Base-by-base conservation (phyloP, 2,113 vertebrate species). In the Ptilonorhynchus violaceus region DNA sequence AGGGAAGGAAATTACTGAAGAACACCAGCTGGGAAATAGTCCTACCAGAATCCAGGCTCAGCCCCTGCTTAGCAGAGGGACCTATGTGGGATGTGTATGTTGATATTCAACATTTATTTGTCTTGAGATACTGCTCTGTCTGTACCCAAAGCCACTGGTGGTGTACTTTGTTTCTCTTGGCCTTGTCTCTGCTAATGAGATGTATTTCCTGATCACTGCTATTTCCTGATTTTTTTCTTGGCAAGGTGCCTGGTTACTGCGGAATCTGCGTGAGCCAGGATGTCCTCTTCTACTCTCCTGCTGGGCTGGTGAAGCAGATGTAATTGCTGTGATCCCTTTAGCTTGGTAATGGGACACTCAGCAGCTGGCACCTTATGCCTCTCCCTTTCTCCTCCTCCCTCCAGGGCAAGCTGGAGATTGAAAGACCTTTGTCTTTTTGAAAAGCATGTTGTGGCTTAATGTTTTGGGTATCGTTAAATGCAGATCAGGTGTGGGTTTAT, bases 101-200 rank as follows among this genome's bases (percentile, higher is more conserved):
- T 95, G 83, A 66, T 27, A 69, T 25, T 80, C 39, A 85, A 33
- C 52, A 52, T 44, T 10, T 72, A 30, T 68, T 88, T 87, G 66
- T 81, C 81, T 87, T 84, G 60, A 95, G 83, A 76, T 85, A 64
- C 5, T 30, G 56, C 67, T 84, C 70, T 88, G 49, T 56, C 59
- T 39, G 22, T 73, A 80, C 47, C 49, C 59, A 80, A 52, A 84
- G 84, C 82, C 56, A 39, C 70, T 73, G 68, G 28, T 88, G 84
- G 9, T 96, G 72, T 83, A 73, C 84, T 93, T 81, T 46, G 56
- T 96, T 96, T 95, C 76, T 79, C 64, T 75, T 93, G 72, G 88
- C 84, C 84, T 96, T 96, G 97, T 90, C 83, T 92, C 64, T 79
- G 37, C 37, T 91, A 94, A 75, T 82, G 73, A 97, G 94, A 87